Base-by-base conservation (phyloP, 2,888 invertebrate species). In the Athrips mouffetella region DNA sequence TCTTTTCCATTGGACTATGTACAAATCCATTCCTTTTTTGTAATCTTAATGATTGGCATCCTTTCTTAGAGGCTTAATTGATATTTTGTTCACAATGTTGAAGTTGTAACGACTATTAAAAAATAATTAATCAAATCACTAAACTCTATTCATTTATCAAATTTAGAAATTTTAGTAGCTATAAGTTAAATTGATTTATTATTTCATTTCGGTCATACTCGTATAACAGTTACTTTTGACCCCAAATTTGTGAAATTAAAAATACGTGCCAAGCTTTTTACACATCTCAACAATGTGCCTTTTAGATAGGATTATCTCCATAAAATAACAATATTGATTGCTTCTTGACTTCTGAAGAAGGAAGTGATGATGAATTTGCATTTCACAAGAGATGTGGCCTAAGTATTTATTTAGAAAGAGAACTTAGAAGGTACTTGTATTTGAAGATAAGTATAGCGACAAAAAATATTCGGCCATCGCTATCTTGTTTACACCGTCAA, bases 181-280 rank as follows among this genome's bases (percentile, higher is more conserved):
- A 59, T 58, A 61, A 44, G 47, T 58, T 59, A 67, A 69, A 72
- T 67, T 70, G 69, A 68, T 70, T n/a, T n/a, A 62, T 59, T 54
- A 16, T 60, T 35, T 59, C 54, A 63, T 66, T 62, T 57, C 48
- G 60, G 59, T 51, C 60, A 51, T n/a, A n/a, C n/a, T n/a, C n/a
- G n/a, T 23, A 49, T 65, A 66, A 70, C 73, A 63, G 73, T 73
- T 60, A 45, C 8, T 33, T n/a, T 15, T 45, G 25, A 45, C 35
- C 44, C 31, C 30, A 31, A 44, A 44, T 11, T 10, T 16, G 2
- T 21, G 2, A 30, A 30, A 8, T 39, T 6, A 40, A 13, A 40
- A 15, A 30, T n/a, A 30, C 6, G 30, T 30, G n/a, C n/a, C 3
- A 7, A n/a, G n/a, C n/a, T n/a, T n/a, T n/a, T n/a, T n/a, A n/a